phyloP scores from a whole-genome alignment of 1,140 invertebrate species.

The Drosophila tani region DNA sequence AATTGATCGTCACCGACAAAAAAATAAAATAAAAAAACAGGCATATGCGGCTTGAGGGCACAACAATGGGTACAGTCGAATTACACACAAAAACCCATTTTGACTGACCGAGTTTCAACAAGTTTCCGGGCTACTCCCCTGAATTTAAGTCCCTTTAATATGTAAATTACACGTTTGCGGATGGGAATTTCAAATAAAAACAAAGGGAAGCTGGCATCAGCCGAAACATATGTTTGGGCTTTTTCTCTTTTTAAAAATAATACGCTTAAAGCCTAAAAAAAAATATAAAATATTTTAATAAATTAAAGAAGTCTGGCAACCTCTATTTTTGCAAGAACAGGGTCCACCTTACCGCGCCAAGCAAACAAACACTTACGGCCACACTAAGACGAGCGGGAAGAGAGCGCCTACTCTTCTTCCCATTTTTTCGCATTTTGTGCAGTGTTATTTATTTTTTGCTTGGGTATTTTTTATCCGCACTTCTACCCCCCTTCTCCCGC shows the following conservation, averaged over 20 bases:
- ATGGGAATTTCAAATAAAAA: background rate
- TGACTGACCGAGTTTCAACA: background rate
- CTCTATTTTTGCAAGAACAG: too few relatives aligned
- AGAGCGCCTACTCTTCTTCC: background rate
- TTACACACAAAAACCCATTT: background rate
- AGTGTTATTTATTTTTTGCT: constrained; percentile 16
- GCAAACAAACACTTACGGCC: constrained; percentile 12
- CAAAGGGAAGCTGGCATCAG: background rate
- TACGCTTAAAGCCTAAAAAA: background rate
- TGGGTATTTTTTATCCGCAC: constrained; percentile 7
- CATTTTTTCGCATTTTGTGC: constrained; percentile 2
- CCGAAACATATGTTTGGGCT: background rate
- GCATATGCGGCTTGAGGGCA: background rate
- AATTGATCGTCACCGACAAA: constrained; percentile 6
- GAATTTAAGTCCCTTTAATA: background rate
- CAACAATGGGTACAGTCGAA: constrained; percentile 1
- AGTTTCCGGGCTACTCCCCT: background rate
- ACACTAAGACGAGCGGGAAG: background rate
- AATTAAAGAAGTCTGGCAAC: too few relatives aligned
- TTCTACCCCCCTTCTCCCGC: background rate
- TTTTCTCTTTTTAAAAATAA: background rate
- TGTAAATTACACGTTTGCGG: background rate
- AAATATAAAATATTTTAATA: too few relatives aligned
- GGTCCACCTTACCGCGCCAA: background rate
- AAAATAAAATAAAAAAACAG: background rate